phyloP scores from a whole-genome alignment of 2,113 vertebrate genomes.

The Ciconia stormi region DNA sequence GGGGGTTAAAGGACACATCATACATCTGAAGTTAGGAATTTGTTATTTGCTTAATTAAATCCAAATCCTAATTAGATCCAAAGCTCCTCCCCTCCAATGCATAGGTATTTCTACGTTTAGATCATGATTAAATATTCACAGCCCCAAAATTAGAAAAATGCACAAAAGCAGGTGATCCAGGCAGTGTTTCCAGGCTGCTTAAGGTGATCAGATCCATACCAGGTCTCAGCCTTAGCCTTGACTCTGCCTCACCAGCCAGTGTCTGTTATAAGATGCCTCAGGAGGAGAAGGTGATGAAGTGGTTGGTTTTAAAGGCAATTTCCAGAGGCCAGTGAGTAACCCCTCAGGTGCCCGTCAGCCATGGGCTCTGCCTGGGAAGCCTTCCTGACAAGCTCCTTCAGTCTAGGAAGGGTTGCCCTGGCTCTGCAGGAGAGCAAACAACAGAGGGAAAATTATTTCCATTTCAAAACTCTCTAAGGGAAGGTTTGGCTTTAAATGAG shows the following conservation, averaged over 20 bases:
- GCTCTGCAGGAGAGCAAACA: not conserved
- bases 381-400: not conserved
- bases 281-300: not conserved
- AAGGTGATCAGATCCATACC: not conserved
- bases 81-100: not conserved
- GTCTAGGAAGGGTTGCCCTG: not conserved
- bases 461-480: not conserved
- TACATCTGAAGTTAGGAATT: not conserved
- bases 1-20: not conserved
- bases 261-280: not conserved
- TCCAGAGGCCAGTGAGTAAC: not conserved
- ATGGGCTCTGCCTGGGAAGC: not conserved
- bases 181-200: not conserved
- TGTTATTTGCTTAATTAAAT: not conserved
- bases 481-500: not conserved
- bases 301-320: not conserved
- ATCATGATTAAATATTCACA: not conserved
- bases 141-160: not conserved
- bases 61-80: not conserved
- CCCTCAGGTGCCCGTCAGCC: not conserved
- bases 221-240: not conserved
- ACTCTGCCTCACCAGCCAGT: not conserved
- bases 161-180: not conserved
- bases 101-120: not conserved
- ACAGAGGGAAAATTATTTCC: not conserved